These are phyloP conservation scores for Oncorhynchus masou DNA, from an alignment of 2,113 vertebrate species.

Conservation along the genomic window DNA sequence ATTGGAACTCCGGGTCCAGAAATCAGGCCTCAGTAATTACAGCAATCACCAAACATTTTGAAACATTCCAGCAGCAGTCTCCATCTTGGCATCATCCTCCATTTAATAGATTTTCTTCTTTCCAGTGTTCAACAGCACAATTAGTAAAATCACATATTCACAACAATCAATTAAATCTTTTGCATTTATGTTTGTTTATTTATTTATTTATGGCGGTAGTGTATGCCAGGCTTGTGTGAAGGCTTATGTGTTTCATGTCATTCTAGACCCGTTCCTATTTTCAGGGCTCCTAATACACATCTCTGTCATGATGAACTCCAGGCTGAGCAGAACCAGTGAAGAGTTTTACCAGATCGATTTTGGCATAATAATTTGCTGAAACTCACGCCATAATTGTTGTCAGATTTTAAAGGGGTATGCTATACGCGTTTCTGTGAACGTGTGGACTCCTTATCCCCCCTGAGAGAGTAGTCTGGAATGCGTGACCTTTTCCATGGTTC, in stretches of 20 bases:
- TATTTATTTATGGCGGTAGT: neutral
- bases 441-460: slow-evolving; percentile 59
- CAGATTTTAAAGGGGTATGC: slow-evolving; percentile 58
- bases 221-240: neutral
- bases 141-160: too few species aligned
- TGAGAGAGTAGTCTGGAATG: slow-evolving; percentile 54
- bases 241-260: neutral
- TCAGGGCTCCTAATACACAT: neutral
- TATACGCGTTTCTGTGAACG: slow-evolving; percentile 55
- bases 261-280: too few species aligned
- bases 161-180: slow-evolving; percentile 47
- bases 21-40: slow-evolving; percentile 48
- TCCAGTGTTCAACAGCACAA: neutral
- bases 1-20: slow-evolving; percentile 13
- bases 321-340: slow-evolving; percentile 22
- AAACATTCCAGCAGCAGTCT: slow-evolving; percentile 13
- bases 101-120: neutral
- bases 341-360: slow-evolving; percentile 42
- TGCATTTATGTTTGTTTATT: neutral
- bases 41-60: slow-evolving; percentile 50
- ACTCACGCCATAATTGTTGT: slow-evolving; percentile 66
- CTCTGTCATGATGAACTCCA: slow-evolving; percentile 50
- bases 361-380: slow-evolving; percentile 55
- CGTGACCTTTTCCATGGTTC: slow-evolving; percentile 57
- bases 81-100: slow-evolving; percentile 37